Evolutionary conservation across 1,140 invertebrate species (phyloP).

Genomic region (Bursaphelenchus mucronatus): DNA sequence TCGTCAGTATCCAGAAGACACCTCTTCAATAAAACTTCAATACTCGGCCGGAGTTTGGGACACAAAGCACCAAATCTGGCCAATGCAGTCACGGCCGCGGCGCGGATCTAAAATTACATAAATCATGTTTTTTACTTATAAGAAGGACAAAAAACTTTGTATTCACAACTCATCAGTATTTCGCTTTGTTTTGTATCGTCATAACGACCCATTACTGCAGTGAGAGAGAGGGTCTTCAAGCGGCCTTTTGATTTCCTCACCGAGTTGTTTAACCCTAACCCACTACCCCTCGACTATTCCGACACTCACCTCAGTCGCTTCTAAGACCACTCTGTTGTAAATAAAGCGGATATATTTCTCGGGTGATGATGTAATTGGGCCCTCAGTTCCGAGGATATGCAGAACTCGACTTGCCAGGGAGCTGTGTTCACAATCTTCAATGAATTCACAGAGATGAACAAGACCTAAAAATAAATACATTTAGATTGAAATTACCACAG

Average conservation of each 20-base stretch:
- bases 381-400: conserved; percentile 92
- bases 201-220: not conserved
- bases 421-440: conserved; percentile 97
- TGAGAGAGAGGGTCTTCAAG: conserved; percentile 5
- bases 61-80: conserved; percentile 94
- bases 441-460: conserved; percentile 96
- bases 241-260: conserved; percentile 42
- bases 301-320: conserved; percentile 82
- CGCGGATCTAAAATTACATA: conserved; percentile 44
- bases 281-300: conserved; percentile 61
- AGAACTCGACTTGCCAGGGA: conserved; percentile 92
- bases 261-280: conserved; percentile 9
- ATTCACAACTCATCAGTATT: not conserved
- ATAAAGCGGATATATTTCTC: conserved; percentile 95
- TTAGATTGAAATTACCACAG: not conserved
- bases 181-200: conserved; percentile 4
- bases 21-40: conserved; percentile 72
- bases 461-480: conserved; percentile 67
- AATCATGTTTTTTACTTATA: conserved; percentile 1
- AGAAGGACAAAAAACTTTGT: too few species aligned
- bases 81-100: conserved; percentile 88
- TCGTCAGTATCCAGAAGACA: conserved; percentile 95
- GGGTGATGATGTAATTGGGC: conserved; percentile 85
- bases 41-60: conserved; percentile 81
- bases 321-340: conserved; percentile 95